Evolutionary conservation across 2,797 vertebrate genomes (phyloP).

Genomic region (Microctenopoma steveboyesi): DNA sequence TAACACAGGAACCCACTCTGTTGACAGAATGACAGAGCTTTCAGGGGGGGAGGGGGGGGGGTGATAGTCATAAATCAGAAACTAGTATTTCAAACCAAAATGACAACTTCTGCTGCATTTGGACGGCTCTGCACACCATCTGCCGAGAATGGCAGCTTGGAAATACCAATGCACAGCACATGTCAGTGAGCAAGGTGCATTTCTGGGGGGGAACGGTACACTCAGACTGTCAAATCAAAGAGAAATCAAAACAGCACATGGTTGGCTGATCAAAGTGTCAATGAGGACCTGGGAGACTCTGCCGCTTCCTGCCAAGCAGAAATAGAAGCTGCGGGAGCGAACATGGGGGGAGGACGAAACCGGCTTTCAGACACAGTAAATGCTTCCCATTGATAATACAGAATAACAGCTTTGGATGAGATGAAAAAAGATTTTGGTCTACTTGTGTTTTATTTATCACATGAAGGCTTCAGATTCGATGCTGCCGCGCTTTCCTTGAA

Average conservation of each 20-base stretch:
- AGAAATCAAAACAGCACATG: slow-evolving; percentile 69
- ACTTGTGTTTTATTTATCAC: slow-evolving; percentile 39
- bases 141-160: slow-evolving; percentile 45
- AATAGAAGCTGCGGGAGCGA: slow-evolving; percentile 49
- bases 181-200: slow-evolving; percentile 59
- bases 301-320: slow-evolving; percentile 44
- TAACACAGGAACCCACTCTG: not conserved
- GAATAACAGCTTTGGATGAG: slow-evolving; percentile 23
- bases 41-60: slow-evolving; percentile 8
- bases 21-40: slow-evolving; percentile 49
- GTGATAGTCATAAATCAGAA: slow-evolving; percentile 62
- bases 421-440: slow-evolving; percentile 24
- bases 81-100: slow-evolving; percentile 52
- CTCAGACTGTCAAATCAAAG: slow-evolving; percentile 68
- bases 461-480: slow-evolving; percentile 21
- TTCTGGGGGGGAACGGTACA: not conserved
- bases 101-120: slow-evolving; percentile 51
- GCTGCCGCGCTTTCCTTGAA: slow-evolving; percentile 28
- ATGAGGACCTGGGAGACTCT: slow-evolving; percentile 54
- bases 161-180: slow-evolving; percentile 49
- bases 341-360: slow-evolving; percentile 38
- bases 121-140: slow-evolving; percentile 33
- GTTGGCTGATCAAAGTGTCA: slow-evolving; percentile 65
- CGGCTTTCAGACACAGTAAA: slow-evolving; percentile 34
- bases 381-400: slow-evolving; percentile 17